Evolutionary conservation across 2,797 vertebrate species (phyloP).

Genomic region (Rhabdomys pumilio): DNA sequence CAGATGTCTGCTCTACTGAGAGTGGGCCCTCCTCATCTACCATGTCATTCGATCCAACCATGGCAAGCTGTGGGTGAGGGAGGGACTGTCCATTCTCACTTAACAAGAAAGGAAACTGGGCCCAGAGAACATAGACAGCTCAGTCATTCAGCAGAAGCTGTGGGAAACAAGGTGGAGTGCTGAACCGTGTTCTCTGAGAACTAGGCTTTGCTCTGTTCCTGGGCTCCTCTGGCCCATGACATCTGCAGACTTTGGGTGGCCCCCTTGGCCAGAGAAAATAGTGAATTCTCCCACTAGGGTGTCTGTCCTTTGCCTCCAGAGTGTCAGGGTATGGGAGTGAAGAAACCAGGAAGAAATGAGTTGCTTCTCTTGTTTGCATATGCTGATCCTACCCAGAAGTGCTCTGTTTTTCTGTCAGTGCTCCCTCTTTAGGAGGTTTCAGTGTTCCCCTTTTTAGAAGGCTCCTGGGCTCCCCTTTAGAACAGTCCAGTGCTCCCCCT

Average conservation of each 20-base stretch:
- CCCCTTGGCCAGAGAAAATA: neutral
- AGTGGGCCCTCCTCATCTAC: neutral
- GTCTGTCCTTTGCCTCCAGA: neutral
- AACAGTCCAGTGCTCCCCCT: neutral
- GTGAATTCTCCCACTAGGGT: neutral
- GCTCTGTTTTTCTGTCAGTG: neutral
- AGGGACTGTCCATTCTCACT: neutral
- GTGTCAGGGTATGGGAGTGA: neutral
- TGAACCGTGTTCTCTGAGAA: neutral
- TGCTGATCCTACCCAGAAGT: neutral
- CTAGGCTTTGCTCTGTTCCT: neutral
- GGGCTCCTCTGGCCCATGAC: too few relatives aligned
- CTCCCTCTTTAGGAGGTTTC: neutral
- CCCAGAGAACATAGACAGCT: too few relatives aligned
- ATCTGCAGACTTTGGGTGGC: neutral
- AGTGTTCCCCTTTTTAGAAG: neutral
- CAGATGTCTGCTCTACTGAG: neutral
- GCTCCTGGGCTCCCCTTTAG: neutral
- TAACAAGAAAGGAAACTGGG: too few relatives aligned
- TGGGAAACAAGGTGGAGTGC: neutral
- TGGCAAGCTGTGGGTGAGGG: neutral
- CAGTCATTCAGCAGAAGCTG: neutral
- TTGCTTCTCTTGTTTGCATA: neutral
- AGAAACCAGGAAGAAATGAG: neutral
- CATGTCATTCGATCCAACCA: neutral